These are phyloP conservation scores for Tragelaphus imberbis DNA, from an alignment of 2,113 vertebrate species.

Conservation along the genomic window DNA sequence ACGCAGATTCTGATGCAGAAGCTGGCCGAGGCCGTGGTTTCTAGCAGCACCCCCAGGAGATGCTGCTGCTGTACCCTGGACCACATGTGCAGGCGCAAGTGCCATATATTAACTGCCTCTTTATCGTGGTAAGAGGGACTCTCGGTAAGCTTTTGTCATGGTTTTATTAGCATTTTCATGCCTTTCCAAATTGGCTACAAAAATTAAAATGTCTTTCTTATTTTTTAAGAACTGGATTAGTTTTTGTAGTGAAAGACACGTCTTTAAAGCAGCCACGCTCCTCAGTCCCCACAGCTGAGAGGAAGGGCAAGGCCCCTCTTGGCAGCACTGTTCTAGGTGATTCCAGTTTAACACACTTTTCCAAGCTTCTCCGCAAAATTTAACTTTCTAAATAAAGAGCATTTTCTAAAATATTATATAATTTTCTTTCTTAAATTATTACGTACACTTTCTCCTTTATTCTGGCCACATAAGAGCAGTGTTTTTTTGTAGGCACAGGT, in stretches of 20 bases:
- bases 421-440: not conserved
- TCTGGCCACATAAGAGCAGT: not conserved
- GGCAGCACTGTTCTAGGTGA: not conserved
- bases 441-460: not conserved
- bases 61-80: not conserved
- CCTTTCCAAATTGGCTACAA: not conserved
- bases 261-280: not conserved
- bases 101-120: not conserved
- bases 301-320: not conserved
- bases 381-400: slow-evolving; percentile 19
- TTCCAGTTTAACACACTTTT: not conserved
- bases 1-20: not conserved
- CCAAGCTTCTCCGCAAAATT: not conserved
- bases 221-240: not conserved
- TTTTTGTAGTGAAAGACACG: not conserved
- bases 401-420: not conserved
- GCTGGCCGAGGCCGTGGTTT: not conserved
- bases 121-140: not conserved
- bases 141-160: not conserved
- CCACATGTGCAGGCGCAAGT: not conserved
- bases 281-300: not conserved
- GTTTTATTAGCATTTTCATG: not conserved
- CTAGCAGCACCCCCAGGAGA: not conserved
- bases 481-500: not conserved
- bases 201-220: not conserved